Base-by-base conservation (phyloP, 1,140 invertebrate genomes). In the Aphaenogaster rudis region DNA sequence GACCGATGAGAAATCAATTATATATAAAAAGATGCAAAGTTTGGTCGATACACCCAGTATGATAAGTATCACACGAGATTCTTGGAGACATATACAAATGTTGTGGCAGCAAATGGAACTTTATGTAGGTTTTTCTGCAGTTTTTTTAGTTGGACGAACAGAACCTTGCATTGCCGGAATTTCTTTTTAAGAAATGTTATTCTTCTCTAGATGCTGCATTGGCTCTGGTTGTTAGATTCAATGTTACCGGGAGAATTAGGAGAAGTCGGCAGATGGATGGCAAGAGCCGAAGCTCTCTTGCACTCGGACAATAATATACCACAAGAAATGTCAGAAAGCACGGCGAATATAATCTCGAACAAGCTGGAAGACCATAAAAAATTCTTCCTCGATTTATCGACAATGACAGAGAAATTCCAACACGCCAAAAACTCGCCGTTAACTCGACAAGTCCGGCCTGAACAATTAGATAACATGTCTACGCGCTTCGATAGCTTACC, bases 301-400 rank as follows among this genome's bases (percentile, higher is more conserved):
- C 96, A 97, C 90, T 96, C 96, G 8, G 97, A 98, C 89, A 97
- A 98, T 88, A 97, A 98, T 91, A 97, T 98, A 92, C 98, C 98
- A 7, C 96, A 96, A 54, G 96, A 96, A 42, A 97, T 98, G 96
- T 98, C 98, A 91, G 98, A 99, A 94, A 97, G 98, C 95, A 98
- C 98, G 54, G 98, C 98, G 5, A 97, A 97, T 54, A 97, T 98
- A 79, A 98, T 99, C 67, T 98, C 98, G 89, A 96, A 97, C 87
- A 99, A 98, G 94, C 94, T 99, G 57, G 98, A 98, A 94, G 98
- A 99, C 92, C 98, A 99, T 92, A 99, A 97, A 93, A 96, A 96
- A 61, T 99, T 99, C 95, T 99, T 99, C 94, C 96, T 97, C 86
- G 97, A 98, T 91, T 94, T 98, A 67, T 97, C 98, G 2, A 96